Evolutionary conservation across 2,888 invertebrate genomes (phyloP).

Genomic region (Drosophila ustulata): DNA sequence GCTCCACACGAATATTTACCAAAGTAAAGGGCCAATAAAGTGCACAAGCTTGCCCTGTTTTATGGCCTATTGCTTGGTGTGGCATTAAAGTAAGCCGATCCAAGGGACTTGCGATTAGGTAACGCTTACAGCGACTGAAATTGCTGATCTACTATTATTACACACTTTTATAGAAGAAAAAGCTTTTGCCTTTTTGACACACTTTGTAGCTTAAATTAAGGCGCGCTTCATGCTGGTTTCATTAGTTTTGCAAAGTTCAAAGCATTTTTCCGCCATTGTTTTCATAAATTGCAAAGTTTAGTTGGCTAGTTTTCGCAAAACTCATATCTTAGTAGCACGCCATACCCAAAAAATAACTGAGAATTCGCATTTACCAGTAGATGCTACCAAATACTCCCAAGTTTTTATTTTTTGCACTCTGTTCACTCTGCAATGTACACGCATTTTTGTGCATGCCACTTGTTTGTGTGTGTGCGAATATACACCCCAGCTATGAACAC

Average conservation of each 20-base stretch:
- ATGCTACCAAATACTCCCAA: conserved; percentile 10
- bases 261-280: conserved; percentile 15
- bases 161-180: not conserved
- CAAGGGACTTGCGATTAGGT: conserved; percentile 1
- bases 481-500: conserved; percentile 1
- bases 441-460: conserved; percentile 54
- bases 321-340: conserved; percentile 32
- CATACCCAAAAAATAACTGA: conserved; percentile 46
- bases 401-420: conserved; percentile 15
- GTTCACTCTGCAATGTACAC: conserved; percentile 48
- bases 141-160: not conserved
- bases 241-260: conserved; percentile 4
- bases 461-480: conserved; percentile 13
- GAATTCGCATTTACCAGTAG: conserved; percentile 32
- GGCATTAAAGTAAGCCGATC: conserved; percentile 1
- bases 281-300: conserved; percentile 49
- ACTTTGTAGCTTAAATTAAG: not conserved
- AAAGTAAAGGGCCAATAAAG: conserved; percentile 38
- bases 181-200: not conserved
- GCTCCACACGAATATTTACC: conserved; percentile 4
- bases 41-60: conserved; percentile 28
- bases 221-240: not conserved
- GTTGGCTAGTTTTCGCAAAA: conserved; percentile 29
- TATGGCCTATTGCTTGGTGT: conserved; percentile 12
- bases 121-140: not conserved